Evolutionary conservation across 2,113 vertebrate genomes (phyloP).

Genomic region (Hydrochoerus hydrochaeris): DNA sequence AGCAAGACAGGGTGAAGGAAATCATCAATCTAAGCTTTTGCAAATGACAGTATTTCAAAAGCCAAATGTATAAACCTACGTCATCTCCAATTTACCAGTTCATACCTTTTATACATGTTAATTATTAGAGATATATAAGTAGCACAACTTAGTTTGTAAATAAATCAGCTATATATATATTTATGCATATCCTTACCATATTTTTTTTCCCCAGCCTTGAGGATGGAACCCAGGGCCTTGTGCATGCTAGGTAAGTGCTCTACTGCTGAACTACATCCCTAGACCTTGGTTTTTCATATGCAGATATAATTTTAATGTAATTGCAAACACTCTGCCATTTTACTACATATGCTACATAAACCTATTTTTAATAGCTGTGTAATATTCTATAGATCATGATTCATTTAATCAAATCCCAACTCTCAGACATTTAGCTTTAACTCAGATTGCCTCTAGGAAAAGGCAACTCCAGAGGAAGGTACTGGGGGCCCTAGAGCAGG

Average conservation of each 20-base stretch:
- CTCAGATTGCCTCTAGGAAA: neutral
- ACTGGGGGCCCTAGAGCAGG: neutral
- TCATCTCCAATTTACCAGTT: neutral
- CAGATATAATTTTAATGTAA: neutral
- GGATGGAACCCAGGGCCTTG: neutral
- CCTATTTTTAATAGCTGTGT: neutral
- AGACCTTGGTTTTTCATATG: neutral
- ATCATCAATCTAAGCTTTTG: neutral
- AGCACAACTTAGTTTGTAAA: neutral
- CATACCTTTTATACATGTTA: neutral
- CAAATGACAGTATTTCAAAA: neutral
- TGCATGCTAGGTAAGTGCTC: neutral
- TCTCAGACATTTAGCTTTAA: neutral
- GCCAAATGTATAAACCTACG: neutral
- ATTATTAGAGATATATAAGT: neutral
- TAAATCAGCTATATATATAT: neutral
- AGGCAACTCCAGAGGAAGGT: neutral
- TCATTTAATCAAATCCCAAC: neutral
- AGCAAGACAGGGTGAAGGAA: neutral
- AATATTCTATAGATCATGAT: neutral
- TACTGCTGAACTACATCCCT: neutral
- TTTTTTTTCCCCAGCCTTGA: neutral
- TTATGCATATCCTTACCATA: neutral
- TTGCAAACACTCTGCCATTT: neutral
- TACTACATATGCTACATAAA: neutral